Evolutionary conservation across 2,113 vertebrate species (phyloP).

Genomic region (Muntiacus muntjak): DNA sequence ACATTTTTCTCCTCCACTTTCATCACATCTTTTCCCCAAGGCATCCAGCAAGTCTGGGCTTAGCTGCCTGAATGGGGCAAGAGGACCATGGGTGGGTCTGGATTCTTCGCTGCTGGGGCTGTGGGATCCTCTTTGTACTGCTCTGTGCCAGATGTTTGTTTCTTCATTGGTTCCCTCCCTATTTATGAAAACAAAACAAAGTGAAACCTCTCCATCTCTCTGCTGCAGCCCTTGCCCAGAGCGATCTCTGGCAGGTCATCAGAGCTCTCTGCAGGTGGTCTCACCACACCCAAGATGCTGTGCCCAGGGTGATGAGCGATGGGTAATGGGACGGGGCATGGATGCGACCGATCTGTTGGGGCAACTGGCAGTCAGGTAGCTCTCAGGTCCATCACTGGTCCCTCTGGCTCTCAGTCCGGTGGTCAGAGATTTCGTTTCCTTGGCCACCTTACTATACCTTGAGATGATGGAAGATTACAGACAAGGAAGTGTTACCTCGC

Average conservation of each 20-base stretch:
- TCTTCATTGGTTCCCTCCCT: not conserved
- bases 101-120: not conserved
- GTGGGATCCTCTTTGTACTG: too few species aligned
- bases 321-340: not conserved
- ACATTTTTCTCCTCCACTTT: not conserved
- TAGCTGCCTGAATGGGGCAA: too few species aligned
- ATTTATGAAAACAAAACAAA: not conserved
- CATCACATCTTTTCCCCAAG: not conserved
- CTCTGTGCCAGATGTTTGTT: not conserved
- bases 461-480: not conserved
- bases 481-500: not conserved
- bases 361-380: not conserved
- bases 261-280: not conserved
- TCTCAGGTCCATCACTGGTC: accelerated
- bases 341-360: accelerated
- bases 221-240: not conserved
- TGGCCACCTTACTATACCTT: not conserved
- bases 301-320: accelerated
- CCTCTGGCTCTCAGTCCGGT: not conserved
- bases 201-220: not conserved
- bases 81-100: not conserved
- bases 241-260: accelerated
- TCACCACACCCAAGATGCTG: not conserved
- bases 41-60: not conserved
- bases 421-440: not conserved